Evolutionary conservation across 1,140 invertebrate genomes (phyloP).

Genomic region (Gonioctena quinquepunctata): DNA sequence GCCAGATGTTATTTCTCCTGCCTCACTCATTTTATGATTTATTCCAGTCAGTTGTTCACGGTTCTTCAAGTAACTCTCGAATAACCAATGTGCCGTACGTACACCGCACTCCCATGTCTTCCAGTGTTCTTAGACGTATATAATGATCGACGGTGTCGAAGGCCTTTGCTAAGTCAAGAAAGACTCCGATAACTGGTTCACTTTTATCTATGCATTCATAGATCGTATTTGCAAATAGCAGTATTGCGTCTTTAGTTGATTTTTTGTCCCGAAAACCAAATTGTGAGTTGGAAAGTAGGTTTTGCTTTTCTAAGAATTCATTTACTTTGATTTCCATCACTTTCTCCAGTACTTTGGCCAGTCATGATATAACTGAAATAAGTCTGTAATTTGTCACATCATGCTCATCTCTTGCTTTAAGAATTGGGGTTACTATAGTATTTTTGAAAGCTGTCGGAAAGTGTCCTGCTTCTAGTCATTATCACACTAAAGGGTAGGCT

Average conservation of each 20-base stretch:
- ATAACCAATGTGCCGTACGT: background rate
- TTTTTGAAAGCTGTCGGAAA: background rate
- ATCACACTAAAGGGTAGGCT: too few species aligned
- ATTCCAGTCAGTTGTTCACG: background rate
- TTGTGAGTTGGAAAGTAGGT: background rate
- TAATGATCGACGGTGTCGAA: background rate
- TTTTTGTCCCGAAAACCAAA: background rate
- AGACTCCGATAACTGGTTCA: background rate
- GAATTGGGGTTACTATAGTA: conserved; percentile 1
- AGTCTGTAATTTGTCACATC: background rate
- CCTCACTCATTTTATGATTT: background rate
- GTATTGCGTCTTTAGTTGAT: background rate
- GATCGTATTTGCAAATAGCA: background rate
- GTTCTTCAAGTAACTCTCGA: background rate
- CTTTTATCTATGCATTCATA: background rate
- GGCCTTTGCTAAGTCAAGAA: background rate
- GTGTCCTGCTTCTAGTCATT: too few species aligned
- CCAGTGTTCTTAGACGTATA: background rate
- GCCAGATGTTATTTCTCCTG: background rate
- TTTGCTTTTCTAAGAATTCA: background rate
- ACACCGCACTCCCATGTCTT: background rate
- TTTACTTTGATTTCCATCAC: background rate
- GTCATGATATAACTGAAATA: background rate
- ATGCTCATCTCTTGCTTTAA: background rate
- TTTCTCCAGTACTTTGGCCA: background rate